Base-by-base conservation (phyloP, 2,797 vertebrate species). In the Falco peregrinus region DNA sequence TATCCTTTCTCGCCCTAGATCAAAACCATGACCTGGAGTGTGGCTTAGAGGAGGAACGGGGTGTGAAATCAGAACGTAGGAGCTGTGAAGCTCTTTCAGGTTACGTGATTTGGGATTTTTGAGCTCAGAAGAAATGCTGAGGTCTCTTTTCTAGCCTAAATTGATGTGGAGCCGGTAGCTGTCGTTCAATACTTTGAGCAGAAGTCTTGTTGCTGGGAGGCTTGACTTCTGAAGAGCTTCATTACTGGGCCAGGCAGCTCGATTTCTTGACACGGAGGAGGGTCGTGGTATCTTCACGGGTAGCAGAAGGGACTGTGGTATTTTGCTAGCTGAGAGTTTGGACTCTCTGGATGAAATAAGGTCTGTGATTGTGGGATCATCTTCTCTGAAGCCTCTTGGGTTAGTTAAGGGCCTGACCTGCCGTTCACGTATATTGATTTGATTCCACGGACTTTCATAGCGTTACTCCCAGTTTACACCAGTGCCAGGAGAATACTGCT, bases 1-100 rank as follows among this genome's bases (percentile, higher is more conserved):
- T 78, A 2, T 51, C 63, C 45, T 63, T 54, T 51, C 76, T 68
- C 61, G 51, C 43, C 63, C 60, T 47, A 28, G 21, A 48, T 74
- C 51, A 47, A 76, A 88, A 25, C 1, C 18, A 2, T 5, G 16
- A 9, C 28, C 41, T 3, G 1, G 35, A 43, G 50, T 0, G 5
- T 37, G 84, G 17, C 24, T 41, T 37, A 45, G 80, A 56, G 65
- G 25, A 29, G 70, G 76, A 65, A 20, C 0, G 80, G 64, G 41
- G 39, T 68, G 10, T 90, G 63, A 45, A 74, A 64, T 70, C 26
- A 18, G 51, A 67, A 17, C 37, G 2, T 0, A 14, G 3, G 61
- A 24, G 77, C 5, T 35, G 50, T 3, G 48, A 63, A 64, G 28
- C 43, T 87, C 71, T 80, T 83, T 7, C 24, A 71, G 73, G 45